These are phyloP conservation scores for Staurois parvus DNA, from an alignment of 2,797 vertebrate species.

Conservation along the genomic window DNA sequence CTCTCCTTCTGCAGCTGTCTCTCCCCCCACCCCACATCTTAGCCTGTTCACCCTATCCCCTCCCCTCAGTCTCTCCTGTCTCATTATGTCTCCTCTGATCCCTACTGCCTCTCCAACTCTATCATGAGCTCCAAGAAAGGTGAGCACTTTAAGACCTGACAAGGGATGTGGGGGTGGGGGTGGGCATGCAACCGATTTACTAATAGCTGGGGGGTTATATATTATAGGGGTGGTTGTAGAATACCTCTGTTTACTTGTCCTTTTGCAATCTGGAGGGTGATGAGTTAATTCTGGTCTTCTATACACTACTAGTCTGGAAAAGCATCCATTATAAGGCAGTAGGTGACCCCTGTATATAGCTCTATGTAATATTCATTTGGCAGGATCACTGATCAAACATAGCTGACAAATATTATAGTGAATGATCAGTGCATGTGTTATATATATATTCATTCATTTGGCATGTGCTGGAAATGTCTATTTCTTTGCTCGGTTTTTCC, in stretches of 20 bases:
- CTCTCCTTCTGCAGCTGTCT: slow-evolving; percentile 26
- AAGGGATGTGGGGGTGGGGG: no score
- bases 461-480: no score
- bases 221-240: not conserved
- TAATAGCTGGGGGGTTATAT: not conserved
- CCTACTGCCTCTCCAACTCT: slow-evolving; percentile 35
- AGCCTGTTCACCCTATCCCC: slow-evolving; percentile 25
- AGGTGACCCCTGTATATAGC: no score
- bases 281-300: not conserved
- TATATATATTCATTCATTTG: no score
- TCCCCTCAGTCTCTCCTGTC: slow-evolving; percentile 38
- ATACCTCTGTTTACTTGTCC: not conserved
- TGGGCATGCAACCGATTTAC: not conserved
- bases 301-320: not conserved
- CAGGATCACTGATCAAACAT: not conserved
- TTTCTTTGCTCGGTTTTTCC: no score
- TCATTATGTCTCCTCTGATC: slow-evolving; percentile 46
- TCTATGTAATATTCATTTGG: not conserved
- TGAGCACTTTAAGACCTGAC: slow-evolving; percentile 15
- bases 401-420: no score
- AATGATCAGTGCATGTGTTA: no score
- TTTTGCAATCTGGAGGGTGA: not conserved
- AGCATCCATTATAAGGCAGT: not conserved
- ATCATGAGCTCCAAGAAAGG: slow-evolving; percentile 62
- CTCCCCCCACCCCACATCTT: slow-evolving; percentile 3